Evolutionary conservation across 2,797 vertebrate genomes (phyloP).

Genomic region (Phataginus tetradactyla): DNA sequence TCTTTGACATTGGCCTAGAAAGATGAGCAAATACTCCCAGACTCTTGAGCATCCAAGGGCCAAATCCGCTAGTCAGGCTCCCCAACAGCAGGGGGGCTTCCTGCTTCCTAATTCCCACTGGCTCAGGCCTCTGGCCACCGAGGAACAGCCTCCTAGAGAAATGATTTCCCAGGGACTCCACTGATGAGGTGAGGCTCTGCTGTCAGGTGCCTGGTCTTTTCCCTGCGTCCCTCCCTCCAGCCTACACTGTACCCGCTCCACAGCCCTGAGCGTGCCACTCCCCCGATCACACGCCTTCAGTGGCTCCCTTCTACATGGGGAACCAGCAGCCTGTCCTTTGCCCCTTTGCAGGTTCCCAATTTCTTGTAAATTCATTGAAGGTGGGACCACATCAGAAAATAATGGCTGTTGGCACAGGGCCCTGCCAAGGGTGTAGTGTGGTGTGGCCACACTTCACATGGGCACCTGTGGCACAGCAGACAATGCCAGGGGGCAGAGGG

Average conservation of each 20-base stretch:
- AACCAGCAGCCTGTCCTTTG: background rate
- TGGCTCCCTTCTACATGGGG: background rate
- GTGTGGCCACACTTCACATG: background rate
- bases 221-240: background rate
- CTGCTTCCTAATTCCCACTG: background rate
- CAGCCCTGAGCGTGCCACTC: background rate
- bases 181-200: background rate
- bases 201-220: too few relatives aligned
- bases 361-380: background rate
- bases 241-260: background rate
- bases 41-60: background rate
- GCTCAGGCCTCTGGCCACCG: background rate
- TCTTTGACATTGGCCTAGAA: background rate
- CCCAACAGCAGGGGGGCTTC: background rate
- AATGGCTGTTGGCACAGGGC: background rate
- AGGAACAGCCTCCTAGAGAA: background rate
- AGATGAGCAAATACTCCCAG: background rate
- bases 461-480: background rate
- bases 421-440: background rate
- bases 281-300: background rate
- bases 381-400: background rate
- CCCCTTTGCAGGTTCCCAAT: background rate
- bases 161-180: background rate
- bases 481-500: too few relatives aligned
- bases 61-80: background rate